Percentiles rank a stretch among this genome's conserved stretches.
Conservation (phyloP, 2,888 invertebrate genomes). For the Nymphalis urticae region DNA sequence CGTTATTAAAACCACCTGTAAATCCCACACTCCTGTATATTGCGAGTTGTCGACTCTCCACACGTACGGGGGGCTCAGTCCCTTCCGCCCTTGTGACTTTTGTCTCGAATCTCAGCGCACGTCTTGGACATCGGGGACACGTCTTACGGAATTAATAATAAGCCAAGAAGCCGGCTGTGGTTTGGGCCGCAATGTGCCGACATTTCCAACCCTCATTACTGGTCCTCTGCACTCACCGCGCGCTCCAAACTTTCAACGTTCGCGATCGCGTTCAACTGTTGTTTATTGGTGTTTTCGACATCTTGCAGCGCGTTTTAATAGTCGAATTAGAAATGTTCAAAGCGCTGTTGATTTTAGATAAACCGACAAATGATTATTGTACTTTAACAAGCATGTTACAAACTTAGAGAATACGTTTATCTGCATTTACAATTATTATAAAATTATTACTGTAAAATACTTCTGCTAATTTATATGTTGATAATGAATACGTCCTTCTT, state of each 20-base stretch:
- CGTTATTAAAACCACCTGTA: constrained; percentile 82
- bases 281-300: constrained; percentile 77
- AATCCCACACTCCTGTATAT: constrained; percentile 63
- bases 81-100: constrained; percentile 79
- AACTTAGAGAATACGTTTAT: not conserved
- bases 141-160: constrained; percentile 83
- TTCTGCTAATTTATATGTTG: no score
- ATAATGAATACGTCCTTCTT: no score
- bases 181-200: constrained; percentile 78
- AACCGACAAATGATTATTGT: not conserved
- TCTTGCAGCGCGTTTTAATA: constrained; percentile 75
- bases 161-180: constrained; percentile 80
- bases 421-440: not conserved
- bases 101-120: constrained; percentile 81
- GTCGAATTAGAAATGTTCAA: constrained; percentile 72
- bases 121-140: constrained; percentile 83
- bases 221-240: constrained; percentile 77
- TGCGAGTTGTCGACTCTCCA: constrained; percentile 66
- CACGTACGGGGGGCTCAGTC: constrained; percentile 62
- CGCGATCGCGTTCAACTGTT: constrained; percentile 70
- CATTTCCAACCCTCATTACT: constrained; percentile 81
- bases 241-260: constrained; percentile 73
- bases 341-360: constrained; percentile 50
- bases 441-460: no score
- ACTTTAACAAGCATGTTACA: constrained; percentile 19